These are phyloP conservation scores for Trinectes maculatus DNA, from an alignment of 2,113 vertebrate genomes.

Conservation along the genomic window DNA sequence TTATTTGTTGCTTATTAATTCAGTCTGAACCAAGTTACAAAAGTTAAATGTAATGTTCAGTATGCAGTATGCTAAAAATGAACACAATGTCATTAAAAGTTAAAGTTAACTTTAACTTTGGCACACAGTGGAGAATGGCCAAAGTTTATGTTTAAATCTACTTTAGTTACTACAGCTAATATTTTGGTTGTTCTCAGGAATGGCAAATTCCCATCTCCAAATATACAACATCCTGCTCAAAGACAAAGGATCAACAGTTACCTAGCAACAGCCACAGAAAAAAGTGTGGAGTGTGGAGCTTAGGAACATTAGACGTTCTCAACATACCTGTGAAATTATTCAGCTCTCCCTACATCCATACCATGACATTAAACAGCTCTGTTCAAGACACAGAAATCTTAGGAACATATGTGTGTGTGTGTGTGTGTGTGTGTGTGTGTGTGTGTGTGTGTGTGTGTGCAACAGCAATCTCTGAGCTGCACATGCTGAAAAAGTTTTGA, in stretches of 20 bases:
- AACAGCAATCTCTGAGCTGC: too few species aligned
- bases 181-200: constrained; percentile 19
- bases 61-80: constrained; percentile 5
- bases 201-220: constrained; percentile 11
- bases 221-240: constrained; percentile 32
- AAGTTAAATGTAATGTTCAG: constrained; percentile 13
- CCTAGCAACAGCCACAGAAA: constrained; percentile 52
- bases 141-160: constrained; percentile 16
- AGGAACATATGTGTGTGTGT: too few species aligned
- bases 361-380: background rate
- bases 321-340: constrained; percentile 33
- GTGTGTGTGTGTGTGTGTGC: too few species aligned
- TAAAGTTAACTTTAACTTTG: constrained; percentile 13
- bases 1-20: background rate
- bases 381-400: background rate
- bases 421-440: too few species aligned
- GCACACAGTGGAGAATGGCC: background rate
- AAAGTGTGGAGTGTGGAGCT: constrained; percentile 11
- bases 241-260: constrained; percentile 53
- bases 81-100: constrained; percentile 26
- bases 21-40: background rate
- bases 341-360: background rate
- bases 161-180: too few species aligned
- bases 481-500: too few species aligned
- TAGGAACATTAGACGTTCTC: constrained; percentile 8